Evolutionary conservation across 2,797 vertebrate species (phyloP).

Genomic region (Poecilia velifera): DNA sequence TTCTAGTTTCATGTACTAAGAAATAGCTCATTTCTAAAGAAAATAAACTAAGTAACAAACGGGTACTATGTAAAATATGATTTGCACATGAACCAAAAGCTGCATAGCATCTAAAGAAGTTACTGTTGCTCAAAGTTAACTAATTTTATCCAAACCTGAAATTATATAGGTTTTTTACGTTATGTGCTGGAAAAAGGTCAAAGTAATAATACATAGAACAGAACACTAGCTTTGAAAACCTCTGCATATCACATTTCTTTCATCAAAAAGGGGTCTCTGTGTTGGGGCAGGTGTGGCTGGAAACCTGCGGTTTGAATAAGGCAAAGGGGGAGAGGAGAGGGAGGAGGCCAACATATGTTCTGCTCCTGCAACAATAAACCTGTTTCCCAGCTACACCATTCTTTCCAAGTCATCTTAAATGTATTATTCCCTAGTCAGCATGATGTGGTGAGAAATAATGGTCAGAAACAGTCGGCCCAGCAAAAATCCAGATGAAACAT

Average conservation of each 20-base stretch:
- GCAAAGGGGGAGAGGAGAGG: conserved; percentile 23
- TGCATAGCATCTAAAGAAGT: neutral
- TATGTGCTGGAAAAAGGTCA: neutral
- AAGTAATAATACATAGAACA: conserved; percentile 21
- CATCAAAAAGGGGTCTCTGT: conserved; percentile 67
- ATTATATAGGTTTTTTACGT: neutral
- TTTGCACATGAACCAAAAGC: neutral
- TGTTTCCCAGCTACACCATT: conserved; percentile 42
- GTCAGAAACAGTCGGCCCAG: conserved; percentile 18
- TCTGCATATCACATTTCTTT: conserved; percentile 62
- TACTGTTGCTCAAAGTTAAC: neutral
- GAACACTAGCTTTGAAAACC: conserved; percentile 40
- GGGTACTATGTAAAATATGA: neutral
- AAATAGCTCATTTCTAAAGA: neutral
- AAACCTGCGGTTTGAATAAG: conserved; percentile 62
- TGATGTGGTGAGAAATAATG: conserved; percentile 54
- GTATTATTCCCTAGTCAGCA: conserved; percentile 60
- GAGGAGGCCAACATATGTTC: conserved; percentile 42
- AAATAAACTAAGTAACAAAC: neutral
- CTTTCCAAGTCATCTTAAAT: conserved; percentile 62
- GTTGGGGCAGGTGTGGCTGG: conserved; percentile 68
- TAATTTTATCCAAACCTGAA: neutral
- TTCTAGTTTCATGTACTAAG: neutral
- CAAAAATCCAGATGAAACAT: conserved; percentile 40
- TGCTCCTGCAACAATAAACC: conserved; percentile 66